A percentile compares a stretch with the other conserved stretches of the same genome.
Conservation (phyloP, 2,888 invertebrate genomes). For the Trichacis sp. region DNA sequence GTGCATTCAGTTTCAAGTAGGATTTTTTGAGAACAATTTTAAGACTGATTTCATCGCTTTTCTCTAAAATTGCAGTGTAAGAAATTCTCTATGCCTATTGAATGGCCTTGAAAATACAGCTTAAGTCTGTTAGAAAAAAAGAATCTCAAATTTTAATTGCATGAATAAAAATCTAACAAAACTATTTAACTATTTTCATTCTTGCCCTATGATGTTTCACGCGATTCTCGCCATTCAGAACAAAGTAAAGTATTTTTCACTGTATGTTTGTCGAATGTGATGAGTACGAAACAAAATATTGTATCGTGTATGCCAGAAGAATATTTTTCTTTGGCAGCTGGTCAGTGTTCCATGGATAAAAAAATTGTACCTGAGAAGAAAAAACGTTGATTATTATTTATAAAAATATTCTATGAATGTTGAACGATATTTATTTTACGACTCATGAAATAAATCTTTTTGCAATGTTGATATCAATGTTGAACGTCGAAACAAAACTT, state of each 20-base stretch:
- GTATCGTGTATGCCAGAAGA: slow-evolving; percentile 6
- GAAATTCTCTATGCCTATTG: neutral
- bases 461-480: slow-evolving; percentile 32
- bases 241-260: slow-evolving; percentile 23
- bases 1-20: neutral
- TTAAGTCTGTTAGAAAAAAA: neutral
- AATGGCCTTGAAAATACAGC: neutral
- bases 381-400: slow-evolving; percentile 25
- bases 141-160: slow-evolving; percentile 21
- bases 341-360: slow-evolving; percentile 15
- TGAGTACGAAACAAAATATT: slow-evolving; percentile 19
- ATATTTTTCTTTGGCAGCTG: slow-evolving; percentile 11
- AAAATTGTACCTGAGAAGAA: slow-evolving; percentile 36
- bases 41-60: slow-evolving; percentile 7
- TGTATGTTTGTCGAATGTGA: slow-evolving; percentile 25
- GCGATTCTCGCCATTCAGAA: slow-evolving; percentile 19
- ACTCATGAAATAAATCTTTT: slow-evolving; percentile 28
- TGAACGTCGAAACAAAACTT: slow-evolving; percentile 18
- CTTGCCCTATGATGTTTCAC: slow-evolving; percentile 23
- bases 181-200: slow-evolving; percentile 14
- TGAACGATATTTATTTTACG: slow-evolving; percentile 31
- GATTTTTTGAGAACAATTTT: neutral
- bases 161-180: slow-evolving; percentile 2
- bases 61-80: neutral
- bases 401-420: slow-evolving; percentile 24